Base-by-base conservation (phyloP, 2,888 invertebrate species). In the Caenorhabditis imperialis region DNA sequence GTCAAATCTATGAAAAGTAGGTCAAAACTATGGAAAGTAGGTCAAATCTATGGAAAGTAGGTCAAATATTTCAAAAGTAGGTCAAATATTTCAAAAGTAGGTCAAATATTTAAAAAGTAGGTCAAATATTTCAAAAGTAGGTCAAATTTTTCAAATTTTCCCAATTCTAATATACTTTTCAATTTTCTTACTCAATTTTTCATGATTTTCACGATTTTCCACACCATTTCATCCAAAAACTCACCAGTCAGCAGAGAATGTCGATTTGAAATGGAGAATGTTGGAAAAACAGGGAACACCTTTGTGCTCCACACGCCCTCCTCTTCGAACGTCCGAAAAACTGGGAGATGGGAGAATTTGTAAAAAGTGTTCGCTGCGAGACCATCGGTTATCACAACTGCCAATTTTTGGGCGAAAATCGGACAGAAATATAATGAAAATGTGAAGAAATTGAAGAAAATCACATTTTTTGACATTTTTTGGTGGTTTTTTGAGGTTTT, bases 241-340 rank as follows among this genome's bases (percentile, higher is more conserved):
- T 27, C 16, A 80, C 80, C 83, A 12, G 83, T 81, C 25, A 81
- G 7, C 20, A 83, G 54, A 8, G 79, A 77, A 25, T 81, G 78
- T 22, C 81, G 61, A 62, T 81, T 83, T 2, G 83, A 74, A 7
- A 83, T 50, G 4, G 80, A 71, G 22, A 75, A 74, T 8, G 80
- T 77, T 4, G 83, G 83, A 57, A 79, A 83, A 16, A 78, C 79
- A 4, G 83, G 81, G 10, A 74, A 71, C 8, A 82, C 47, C 27
- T 78, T 75, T 3, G 78, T 75, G 1, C 77, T 75, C 81, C 77
- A 78, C 1, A 80, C 79, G 3, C 83, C 83, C 47, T 79, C 80
- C 20, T 78, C 72, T 38, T 81, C 80, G 18, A 83, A 79, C 0
- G 76, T 76, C 8, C 79, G 67, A 35, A 82, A 78, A 0, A 73